Evolutionary conservation across 1,140 invertebrate genomes (phyloP).

Genomic region (Matsumurasca onukii): DNA sequence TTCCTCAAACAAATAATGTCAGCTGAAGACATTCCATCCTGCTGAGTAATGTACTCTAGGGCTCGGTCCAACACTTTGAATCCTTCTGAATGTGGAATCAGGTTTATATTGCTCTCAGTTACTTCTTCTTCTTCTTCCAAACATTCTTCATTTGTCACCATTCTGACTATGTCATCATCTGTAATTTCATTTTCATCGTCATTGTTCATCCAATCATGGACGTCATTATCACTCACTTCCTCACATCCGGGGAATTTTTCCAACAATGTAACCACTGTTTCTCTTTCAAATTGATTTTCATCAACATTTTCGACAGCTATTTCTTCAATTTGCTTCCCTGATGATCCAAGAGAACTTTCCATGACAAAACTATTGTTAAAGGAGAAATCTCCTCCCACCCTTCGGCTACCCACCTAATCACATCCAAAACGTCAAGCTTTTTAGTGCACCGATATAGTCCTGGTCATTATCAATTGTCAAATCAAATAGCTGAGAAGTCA

Average conservation of each 20-base stretch:
- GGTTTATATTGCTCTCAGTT: no score
- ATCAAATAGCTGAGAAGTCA: background rate
- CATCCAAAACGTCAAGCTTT: constrained; percentile 1
- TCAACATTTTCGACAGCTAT: no score
- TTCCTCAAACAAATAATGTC: no score
- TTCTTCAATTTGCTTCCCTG: background rate
- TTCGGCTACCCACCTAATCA: background rate
- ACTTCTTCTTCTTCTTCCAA: no score
- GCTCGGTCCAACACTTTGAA: no score
- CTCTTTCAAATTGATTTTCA: background rate
- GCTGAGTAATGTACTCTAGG: no score
- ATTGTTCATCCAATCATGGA: background rate
- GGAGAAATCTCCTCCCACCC: no score
- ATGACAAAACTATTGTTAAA: background rate
- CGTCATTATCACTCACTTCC: no score
- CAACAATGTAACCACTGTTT: background rate
- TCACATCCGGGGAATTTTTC: background rate
- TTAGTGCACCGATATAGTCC: background rate
- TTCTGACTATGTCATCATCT: background rate
- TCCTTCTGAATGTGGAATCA: no score
- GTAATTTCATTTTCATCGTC: constrained; percentile 1
- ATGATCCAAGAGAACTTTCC: background rate
- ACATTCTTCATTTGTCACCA: no score
- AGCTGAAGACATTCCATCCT: no score
- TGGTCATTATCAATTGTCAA: constrained; percentile 4